A percentile compares a stretch with the other conserved stretches of the same genome.
These are phyloP conservation scores for Anastrepha obliqua DNA, from an alignment of 1,140 invertebrate genomes.

Conservation along the genomic window DNA sequence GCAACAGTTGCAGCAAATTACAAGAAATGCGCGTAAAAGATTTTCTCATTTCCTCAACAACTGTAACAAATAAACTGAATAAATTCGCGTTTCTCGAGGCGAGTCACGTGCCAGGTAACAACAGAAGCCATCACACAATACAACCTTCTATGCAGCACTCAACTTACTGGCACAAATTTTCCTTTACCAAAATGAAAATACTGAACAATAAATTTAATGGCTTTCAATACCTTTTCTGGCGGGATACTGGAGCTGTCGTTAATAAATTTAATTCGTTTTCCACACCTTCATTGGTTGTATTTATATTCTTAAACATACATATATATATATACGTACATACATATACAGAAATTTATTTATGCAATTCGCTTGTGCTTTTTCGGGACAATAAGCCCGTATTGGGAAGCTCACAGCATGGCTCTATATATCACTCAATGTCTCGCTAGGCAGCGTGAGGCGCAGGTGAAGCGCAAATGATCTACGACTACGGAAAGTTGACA, in stretches of 20 bases:
- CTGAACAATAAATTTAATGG: conserved; percentile 37
- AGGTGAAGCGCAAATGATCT: conserved; percentile 20
- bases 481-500: neutral
- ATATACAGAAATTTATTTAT: neutral
- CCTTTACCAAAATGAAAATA: neutral
- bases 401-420: too few relatives aligned
- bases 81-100: conserved; percentile 1
- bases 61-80: neutral
- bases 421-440: neutral
- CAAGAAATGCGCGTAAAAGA: neutral
- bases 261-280: conserved; percentile 38
- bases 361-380: neutral
- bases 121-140: too few relatives aligned
- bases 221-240: conserved; percentile 6
- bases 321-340: neutral
- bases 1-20: conserved; percentile 8
- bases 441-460: neutral
- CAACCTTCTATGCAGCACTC: neutral
- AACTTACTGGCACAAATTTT: neutral
- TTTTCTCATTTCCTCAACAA: neutral
- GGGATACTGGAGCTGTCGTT: neutral
- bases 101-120: conserved; percentile 12
- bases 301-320: neutral
- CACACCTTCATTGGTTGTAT: neutral
- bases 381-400: too few relatives aligned